Evolutionary conservation across 2,113 vertebrate species (phyloP).

Genomic region (Gadus chalcogrammus): DNA sequence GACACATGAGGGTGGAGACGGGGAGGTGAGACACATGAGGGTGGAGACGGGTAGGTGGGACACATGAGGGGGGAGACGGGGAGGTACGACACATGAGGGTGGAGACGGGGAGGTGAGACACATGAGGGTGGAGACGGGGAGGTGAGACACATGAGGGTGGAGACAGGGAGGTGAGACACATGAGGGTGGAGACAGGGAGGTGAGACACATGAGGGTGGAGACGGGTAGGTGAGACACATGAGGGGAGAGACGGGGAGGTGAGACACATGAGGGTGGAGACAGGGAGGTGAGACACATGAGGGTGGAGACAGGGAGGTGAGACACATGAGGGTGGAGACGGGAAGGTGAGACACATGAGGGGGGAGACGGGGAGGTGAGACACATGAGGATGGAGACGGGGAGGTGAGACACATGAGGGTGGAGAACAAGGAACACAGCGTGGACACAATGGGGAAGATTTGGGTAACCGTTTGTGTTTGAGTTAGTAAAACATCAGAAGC

Average conservation of each 20-base stretch:
- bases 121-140: too few species aligned
- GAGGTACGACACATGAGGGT: too few species aligned
- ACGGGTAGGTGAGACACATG: not conserved
- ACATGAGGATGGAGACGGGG: conserved; percentile 8
- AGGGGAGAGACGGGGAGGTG: not conserved
- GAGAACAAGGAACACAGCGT: not conserved
- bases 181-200: conserved; percentile 7
- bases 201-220: not conserved
- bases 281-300: not conserved
- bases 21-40: not conserved
- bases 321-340: not conserved
- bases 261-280: not conserved
- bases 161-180: not conserved
- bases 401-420: not conserved
- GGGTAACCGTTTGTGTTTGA: too few species aligned
- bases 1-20: not conserved
- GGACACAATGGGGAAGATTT: too few species aligned
- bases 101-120: not conserved
- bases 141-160: too few species aligned
- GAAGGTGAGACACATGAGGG: too few species aligned
- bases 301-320: not conserved
- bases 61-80: conserved; percentile 7
- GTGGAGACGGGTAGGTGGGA: not conserved
- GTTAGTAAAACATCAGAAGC: too few species aligned
- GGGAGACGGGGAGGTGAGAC: too few species aligned